These are phyloP conservation scores for Kryphioiulus occultus DNA, from an alignment of 2,888 invertebrate species.

Conservation along the genomic window DNA sequence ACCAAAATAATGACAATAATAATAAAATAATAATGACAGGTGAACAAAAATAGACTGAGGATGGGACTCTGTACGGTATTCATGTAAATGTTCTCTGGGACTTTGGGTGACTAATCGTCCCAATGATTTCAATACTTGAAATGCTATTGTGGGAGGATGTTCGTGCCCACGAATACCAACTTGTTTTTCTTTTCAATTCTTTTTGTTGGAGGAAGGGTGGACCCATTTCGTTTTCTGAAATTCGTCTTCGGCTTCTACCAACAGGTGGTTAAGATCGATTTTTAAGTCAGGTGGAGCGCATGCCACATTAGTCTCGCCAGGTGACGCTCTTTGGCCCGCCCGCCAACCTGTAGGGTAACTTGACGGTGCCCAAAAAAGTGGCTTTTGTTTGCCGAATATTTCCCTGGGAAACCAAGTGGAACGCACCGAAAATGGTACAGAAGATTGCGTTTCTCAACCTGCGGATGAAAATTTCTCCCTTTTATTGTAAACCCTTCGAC, in stretches of 20 bases:
- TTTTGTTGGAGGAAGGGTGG: not conserved
- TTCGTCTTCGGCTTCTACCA: not conserved
- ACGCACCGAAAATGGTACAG: not conserved
- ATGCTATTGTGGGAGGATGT: not conserved
- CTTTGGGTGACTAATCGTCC: not conserved
- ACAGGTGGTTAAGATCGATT: conserved; percentile 5
- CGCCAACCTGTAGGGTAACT: not conserved
- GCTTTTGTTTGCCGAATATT: not conserved
- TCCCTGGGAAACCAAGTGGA: not conserved
- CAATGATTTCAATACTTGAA: not conserved
- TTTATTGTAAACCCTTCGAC: conserved; percentile 23
- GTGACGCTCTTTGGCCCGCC: conserved; percentile 23
- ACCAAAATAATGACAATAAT: not conserved
- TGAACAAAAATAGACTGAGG: not conserved
- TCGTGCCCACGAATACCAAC: not conserved
- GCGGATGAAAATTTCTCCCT: not conserved
- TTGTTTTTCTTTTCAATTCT: too few species aligned
- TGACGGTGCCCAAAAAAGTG: not conserved
- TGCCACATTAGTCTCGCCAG: conserved; percentile 16
- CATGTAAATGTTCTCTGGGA: too few species aligned
- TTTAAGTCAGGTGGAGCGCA: conserved; percentile 10
- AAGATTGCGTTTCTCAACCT: not conserved
- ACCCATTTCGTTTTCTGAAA: not conserved
- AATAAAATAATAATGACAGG: not conserved
- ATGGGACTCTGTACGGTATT: not conserved